phyloP scores from a whole-genome alignment of 2,888 invertebrate genomes.

The Harpalus rubripes region DNA sequence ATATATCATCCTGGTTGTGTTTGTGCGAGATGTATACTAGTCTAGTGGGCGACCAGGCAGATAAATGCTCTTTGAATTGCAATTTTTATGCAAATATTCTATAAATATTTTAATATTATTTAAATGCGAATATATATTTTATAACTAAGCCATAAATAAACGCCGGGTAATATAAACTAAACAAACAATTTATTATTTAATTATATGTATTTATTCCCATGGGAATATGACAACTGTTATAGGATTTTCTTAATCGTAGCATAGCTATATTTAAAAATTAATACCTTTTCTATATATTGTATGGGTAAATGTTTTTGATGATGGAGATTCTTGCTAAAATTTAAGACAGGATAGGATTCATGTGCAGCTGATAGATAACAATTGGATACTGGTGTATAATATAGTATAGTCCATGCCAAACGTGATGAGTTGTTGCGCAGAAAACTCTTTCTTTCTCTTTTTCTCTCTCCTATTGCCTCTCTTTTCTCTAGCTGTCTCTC shows the following conservation, averaged over 20 bases:
- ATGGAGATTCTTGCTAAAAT: too few species aligned
- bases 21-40: slow-evolving; percentile 27
- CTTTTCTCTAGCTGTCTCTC: too few species aligned
- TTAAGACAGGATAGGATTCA: too few species aligned
- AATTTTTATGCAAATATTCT: slow-evolving; percentile 38
- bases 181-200: slow-evolving; percentile 24
- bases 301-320: too few species aligned
- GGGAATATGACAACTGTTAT: not conserved
- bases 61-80: slow-evolving; percentile 33
- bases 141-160: slow-evolving; percentile 29
- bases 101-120: slow-evolving; percentile 27
- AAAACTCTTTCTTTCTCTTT: too few species aligned
- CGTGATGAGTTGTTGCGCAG: too few species aligned
- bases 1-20: slow-evolving; percentile 27
- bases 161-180: slow-evolving; percentile 18
- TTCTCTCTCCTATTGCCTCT: too few species aligned
- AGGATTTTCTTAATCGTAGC: not conserved
- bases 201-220: not conserved
- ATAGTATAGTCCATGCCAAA: too few species aligned
- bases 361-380: too few species aligned
- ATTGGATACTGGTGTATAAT: too few species aligned
- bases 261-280: too few species aligned
- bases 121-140: slow-evolving; percentile 24
- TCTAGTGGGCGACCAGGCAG: slow-evolving; percentile 25
- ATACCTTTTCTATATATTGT: too few species aligned